Base-by-base conservation (phyloP, 2,888 invertebrate species). In the Nasonovia ribisnigri region DNA sequence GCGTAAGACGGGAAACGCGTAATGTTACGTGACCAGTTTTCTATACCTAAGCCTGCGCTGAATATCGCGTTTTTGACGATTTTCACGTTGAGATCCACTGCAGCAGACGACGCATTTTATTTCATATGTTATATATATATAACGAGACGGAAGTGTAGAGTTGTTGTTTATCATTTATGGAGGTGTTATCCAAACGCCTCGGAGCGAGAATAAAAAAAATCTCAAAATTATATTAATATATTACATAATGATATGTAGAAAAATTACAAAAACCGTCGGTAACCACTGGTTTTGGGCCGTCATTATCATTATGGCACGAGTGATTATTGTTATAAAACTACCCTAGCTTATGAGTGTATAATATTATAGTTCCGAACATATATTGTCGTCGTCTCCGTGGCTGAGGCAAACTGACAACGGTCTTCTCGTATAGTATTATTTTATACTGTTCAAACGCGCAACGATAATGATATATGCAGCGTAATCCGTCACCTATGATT, bases 11-110 rank as follows among this genome's bases (percentile, higher is more conserved):
- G 91, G 42, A 54, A 91, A 91, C 54, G 77, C 77, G 20, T 77
- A 24, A 11, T 29, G 57, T 91, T 91, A 91, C 84, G 84, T 91
- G 91, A 91, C 43, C 77, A 42, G 91, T 91, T 91, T 91, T 91
- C 91, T 91, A 91, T 46, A n/a, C n/a, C n/a, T n/a, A 57, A 24
- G 24, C 1, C 16, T n/a, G 10, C 29, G 88, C 29, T 26, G 4
- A 4, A 29, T 43, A 84, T 26, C 89, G 84, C 13, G 48, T 91
- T 91, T 86, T 84, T 46, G 84, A 91, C 48, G 4, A 57, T 86
- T 91, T 91, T 57, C 84, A 48, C 5, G 24, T 46, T 16, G 84
- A 91, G 42, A 77, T 24, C 51, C 51, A n/a, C 20, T 16, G 29
- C 51, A 51, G 84, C 43, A 43, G 26, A 29, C 29, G 77, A 36